Evolutionary conservation across 53 echinoderm and acorn worm species (phyloP).

Genomic region (Crossaster papposus): DNA sequence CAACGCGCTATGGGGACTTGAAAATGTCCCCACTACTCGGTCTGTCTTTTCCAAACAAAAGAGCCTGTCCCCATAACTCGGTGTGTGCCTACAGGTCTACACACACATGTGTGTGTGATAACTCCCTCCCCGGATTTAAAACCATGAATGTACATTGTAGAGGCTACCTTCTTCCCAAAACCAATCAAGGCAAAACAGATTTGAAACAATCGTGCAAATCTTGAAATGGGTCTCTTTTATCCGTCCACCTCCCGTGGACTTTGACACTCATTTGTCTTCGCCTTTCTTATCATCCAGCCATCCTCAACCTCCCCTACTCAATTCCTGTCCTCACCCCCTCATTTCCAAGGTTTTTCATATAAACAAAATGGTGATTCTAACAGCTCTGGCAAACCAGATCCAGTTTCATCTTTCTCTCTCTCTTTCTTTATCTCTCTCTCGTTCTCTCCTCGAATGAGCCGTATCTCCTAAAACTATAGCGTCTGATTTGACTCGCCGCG

Average conservation of each 20-base stretch:
- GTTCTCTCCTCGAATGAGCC: not conserved
- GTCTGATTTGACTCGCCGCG: not conserved
- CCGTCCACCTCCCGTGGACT: not conserved
- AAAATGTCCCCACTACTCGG: too few species aligned
- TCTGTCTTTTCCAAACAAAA: too few species aligned
- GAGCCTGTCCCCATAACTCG: too few species aligned
- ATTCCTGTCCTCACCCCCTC: not conserved
- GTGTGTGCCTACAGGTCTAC: too few species aligned
- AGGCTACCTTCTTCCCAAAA: too few species aligned
- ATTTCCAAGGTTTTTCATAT: not conserved
- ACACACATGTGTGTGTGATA: too few species aligned
- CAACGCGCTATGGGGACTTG: too few species aligned
- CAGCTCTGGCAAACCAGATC: not conserved
- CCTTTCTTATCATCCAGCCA: not conserved
- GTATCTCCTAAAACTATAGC: not conserved
- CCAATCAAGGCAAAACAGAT: too few species aligned
- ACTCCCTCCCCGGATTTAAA: too few species aligned
- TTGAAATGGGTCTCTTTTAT: not conserved
- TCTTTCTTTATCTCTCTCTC: too few species aligned
- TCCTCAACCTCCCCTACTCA: not conserved
- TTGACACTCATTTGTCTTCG: not conserved
- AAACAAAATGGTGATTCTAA: not conserved
- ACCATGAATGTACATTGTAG: too few species aligned
- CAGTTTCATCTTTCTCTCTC: not conserved
- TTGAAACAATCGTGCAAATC: not conserved